Base-by-base conservation (phyloP, 2,113 vertebrate species). In the Boulengerochromis microlepis region DNA sequence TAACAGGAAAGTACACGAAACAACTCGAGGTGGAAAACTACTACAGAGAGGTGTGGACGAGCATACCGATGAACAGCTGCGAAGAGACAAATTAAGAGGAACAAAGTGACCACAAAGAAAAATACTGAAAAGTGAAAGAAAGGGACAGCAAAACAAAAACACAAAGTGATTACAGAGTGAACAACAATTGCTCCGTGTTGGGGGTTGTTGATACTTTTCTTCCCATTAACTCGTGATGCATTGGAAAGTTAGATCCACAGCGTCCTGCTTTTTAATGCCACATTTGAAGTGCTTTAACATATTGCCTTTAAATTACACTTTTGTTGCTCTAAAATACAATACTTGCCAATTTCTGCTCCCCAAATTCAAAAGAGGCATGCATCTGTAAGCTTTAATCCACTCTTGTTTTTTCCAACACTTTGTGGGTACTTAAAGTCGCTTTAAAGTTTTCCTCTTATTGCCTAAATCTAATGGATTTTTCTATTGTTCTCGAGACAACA, bases 401-500 rank as follows among this genome's bases (percentile, higher is more conserved):
- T 89, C 81, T 33, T 86, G 16, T 50, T 54, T 29, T 5, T 80
- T 18, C 19, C 42, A 80, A 31, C n/a, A n/a, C 4, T 24, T 22
- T 69, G 19, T 80, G 52, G 54, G 9, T 42, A 53, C 61, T 66
- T 29, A 42, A 81, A 92, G 24, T 24, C 38, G 29, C 45, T 50
- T 50, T 31, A 61, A 69, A 47, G 24, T 81, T 90, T 26, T 50
- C 10, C 31, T 84, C 22, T 29, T 33, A 13, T n/a, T 84, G 19
- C 71, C 54, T 35, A 26, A 61, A 85, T 91, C 85, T 64, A 33
- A 15, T 26, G 19, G 5, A 69, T 26, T 82, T 88, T 89, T 61
- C 24, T 81, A 87, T 92, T 87, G 87, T 80, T 29, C 76, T 69
- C 22, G 40, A 87, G 26, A 91, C 83, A 84, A 85, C 88, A 91